Conservation (phyloP, 35 echinoderm and acorn worm genomes). For the Lytechinus variegatus region DNA sequence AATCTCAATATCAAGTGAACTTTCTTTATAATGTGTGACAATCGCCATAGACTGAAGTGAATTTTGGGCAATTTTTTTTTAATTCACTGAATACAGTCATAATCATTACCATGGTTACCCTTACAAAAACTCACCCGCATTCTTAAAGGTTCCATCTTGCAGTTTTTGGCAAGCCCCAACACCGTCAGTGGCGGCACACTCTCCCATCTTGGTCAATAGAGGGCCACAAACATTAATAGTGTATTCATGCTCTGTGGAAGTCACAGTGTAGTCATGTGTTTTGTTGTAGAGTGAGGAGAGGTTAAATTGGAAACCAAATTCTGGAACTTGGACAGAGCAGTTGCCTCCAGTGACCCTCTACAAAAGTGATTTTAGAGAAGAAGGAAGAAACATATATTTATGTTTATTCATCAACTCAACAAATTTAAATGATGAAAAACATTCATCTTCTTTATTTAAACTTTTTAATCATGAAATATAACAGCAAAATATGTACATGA, state of each 20-base stretch:
- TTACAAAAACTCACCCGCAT: constrained; percentile 46
- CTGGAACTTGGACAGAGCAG: constrained; percentile 70
- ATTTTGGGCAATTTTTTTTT: too few species aligned
- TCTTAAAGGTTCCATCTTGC: not conserved
- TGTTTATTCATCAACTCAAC: too few species aligned
- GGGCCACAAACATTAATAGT: constrained; percentile 82
- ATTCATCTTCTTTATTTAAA: too few species aligned
- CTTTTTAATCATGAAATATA: too few species aligned
- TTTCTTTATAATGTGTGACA: too few species aligned
- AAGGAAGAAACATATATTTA: not conserved
- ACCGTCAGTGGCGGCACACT: not conserved
- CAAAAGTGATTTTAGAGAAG: not conserved
- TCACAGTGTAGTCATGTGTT: constrained; percentile 61
- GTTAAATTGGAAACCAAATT: constrained; percentile 79
- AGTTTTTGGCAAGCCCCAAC: constrained; percentile 73
- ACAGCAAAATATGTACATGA: too few species aligned
- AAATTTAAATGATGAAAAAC: too few species aligned
- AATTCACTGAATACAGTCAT: too few species aligned
- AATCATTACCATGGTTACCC: too few species aligned
- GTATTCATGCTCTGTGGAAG: constrained; percentile 51
- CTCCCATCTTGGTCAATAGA: constrained; percentile 39
- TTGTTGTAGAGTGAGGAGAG: constrained; percentile 61
- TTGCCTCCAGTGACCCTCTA: constrained; percentile 72
- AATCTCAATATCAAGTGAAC: too few species aligned
- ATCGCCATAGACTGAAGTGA: too few species aligned